phyloP scores from a whole-genome alignment of 2,797 vertebrate genomes.

The Trichosurus vulpecula region DNA sequence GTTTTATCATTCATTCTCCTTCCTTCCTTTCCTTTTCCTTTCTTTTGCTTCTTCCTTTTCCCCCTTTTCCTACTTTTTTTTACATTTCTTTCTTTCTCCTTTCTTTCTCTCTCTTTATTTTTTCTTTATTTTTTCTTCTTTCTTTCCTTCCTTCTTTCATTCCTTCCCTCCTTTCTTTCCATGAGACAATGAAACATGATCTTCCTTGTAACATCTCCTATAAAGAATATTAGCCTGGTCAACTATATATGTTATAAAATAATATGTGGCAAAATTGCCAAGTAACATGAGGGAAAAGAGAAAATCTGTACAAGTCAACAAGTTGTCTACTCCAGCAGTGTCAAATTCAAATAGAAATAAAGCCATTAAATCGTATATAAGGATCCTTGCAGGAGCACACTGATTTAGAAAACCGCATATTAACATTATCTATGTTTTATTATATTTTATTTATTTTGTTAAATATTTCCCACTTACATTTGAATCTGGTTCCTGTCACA shows the following conservation, averaged over 20 bases:
- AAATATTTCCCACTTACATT: neutral
- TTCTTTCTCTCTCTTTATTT: neutral
- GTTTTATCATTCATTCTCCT: neutral
- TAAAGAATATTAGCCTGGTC: neutral
- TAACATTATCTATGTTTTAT: neutral
- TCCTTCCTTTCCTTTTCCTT: neutral
- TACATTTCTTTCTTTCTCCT: neutral
- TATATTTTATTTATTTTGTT: neutral
- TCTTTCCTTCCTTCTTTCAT: too few species aligned
- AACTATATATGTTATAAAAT: neutral
- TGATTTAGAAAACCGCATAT: neutral
- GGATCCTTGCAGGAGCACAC: neutral
- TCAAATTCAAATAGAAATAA: neutral
- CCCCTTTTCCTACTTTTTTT: neutral
- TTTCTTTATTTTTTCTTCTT: too few species aligned
- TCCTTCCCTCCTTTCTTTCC: neutral
- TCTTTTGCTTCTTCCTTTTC: neutral
- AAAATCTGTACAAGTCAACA: neutral
- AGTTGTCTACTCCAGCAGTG: neutral
- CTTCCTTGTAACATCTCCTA: neutral
- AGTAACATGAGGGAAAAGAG: neutral
- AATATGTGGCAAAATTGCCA: neutral
- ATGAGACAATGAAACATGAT: neutral
- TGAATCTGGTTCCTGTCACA: neutral
- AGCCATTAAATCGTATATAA: neutral